phyloP scores from a whole-genome alignment of 2,888 invertebrate species.

The Steinernema carpocapsae region DNA sequence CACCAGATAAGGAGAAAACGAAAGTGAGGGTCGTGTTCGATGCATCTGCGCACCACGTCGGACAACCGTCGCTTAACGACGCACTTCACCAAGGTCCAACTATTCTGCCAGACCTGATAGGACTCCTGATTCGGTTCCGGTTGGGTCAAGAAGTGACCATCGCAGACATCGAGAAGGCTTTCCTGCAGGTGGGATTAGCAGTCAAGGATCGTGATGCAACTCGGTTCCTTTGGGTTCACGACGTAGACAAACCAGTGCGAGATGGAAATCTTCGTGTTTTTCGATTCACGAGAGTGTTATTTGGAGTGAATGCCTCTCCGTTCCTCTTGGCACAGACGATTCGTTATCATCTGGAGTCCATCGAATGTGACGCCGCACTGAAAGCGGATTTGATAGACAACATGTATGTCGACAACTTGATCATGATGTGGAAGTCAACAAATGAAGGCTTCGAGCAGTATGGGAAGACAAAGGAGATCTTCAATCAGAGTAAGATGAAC shows the following conservation, averaged over 20 bases:
- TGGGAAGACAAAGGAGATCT: constrained; percentile 28
- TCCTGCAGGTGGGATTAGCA: constrained; percentile 41
- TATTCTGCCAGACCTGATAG: constrained; percentile 41
- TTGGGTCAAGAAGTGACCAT: constrained; percentile 13
- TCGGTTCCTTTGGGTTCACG: constrained; percentile 44
- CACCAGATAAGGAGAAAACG: constrained; percentile 41
- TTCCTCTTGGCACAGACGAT: constrained; percentile 42
- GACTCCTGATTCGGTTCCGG: constrained; percentile 46
- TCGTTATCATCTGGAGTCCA: constrained; percentile 39
- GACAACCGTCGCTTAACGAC: constrained; percentile 45
- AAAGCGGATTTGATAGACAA: no score
- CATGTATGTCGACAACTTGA: constrained; percentile 51
- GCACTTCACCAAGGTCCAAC: constrained; percentile 44
- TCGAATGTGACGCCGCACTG: no score
- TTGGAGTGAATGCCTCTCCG: constrained; percentile 45
- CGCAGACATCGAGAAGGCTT: constrained; percentile 46
- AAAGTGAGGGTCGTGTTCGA: constrained; percentile 54
- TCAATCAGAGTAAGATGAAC: constrained; percentile 42
- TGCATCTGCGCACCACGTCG: constrained; percentile 41
- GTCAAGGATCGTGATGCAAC: constrained; percentile 39
- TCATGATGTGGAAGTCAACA: constrained; percentile 36
- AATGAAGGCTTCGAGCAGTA: constrained; percentile 17
- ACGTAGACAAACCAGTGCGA: not conserved
- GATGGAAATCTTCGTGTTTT: constrained; percentile 37
- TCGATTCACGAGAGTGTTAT: constrained; percentile 42